phyloP scores from a whole-genome alignment of 1,140 invertebrate genomes.

The Arion vulgaris region DNA sequence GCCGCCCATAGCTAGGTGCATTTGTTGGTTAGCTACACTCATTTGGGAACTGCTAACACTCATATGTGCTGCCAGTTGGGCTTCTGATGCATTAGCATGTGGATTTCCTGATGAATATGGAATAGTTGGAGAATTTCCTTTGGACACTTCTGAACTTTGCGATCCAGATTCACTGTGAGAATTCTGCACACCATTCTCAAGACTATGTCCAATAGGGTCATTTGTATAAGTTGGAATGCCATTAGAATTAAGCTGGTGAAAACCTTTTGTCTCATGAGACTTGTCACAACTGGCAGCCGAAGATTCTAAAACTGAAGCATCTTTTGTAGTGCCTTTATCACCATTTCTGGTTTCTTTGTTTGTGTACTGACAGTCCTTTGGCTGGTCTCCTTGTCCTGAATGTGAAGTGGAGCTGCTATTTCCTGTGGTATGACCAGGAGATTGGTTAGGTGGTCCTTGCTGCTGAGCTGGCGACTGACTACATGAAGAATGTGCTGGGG shows the following conservation, averaged over 20 bases:
- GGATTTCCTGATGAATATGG: constrained; percentile 23
- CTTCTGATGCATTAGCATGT: constrained; percentile 20
- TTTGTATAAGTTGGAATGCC: constrained; percentile 29
- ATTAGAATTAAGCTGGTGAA: constrained; percentile 22
- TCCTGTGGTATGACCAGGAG: neutral
- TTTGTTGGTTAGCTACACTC: neutral
- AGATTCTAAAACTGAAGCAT: too few relatives aligned
- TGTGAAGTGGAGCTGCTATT: neutral
- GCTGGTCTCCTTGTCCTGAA: neutral
- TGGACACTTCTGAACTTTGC: constrained; percentile 32
- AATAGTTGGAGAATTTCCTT: constrained; percentile 23
- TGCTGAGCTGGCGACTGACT: constrained; percentile 34
- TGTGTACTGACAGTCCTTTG: neutral
- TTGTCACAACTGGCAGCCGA: too few relatives aligned
- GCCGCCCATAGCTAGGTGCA: constrained; percentile 27
- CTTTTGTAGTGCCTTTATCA: neutral
- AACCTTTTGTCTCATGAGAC: constrained; percentile 21
- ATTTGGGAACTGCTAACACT: constrained; percentile 7
- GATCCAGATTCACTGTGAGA: constrained; percentile 35
- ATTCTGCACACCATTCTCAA: constrained; percentile 27
- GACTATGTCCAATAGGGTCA: constrained; percentile 19
- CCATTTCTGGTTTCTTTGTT: constrained; percentile 12
- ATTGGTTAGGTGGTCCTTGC: constrained; percentile 25
- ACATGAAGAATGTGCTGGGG: constrained; percentile 34
- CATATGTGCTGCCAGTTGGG: constrained; percentile 2